Evolutionary conservation across 2,888 invertebrate genomes (phyloP).

Genomic region (Lepidochitona cinerea): DNA sequence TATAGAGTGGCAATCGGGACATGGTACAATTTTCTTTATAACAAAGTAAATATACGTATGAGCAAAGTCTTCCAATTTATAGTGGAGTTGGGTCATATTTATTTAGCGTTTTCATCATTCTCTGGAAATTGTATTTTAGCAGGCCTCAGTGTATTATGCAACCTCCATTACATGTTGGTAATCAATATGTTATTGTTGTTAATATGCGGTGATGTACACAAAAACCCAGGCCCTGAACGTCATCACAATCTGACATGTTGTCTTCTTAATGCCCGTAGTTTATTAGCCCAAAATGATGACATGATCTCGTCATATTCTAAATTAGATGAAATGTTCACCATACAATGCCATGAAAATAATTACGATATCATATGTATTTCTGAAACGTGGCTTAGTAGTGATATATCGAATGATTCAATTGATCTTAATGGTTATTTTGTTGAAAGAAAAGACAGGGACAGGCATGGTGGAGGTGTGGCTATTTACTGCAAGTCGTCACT

Average conservation of each 20-base stretch:
- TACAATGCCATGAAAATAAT: background rate
- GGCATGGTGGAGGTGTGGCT: background rate
- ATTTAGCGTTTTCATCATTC: background rate
- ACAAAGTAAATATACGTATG: background rate
- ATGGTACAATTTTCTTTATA: background rate
- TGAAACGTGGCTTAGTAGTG: background rate
- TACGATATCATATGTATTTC: background rate
- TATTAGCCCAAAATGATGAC: background rate
- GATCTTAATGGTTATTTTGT: background rate
- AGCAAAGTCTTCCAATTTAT: background rate
- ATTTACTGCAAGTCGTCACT: background rate
- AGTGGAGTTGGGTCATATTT: background rate
- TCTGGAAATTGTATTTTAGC: background rate
- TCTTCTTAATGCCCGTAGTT: background rate
- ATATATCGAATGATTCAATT: background rate
- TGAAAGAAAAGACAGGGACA: background rate
- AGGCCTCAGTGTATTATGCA: background rate
- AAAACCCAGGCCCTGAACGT: background rate
- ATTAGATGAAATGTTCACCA: background rate
- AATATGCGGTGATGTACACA: background rate
- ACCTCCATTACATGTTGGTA: background rate
- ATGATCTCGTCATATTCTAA: background rate
- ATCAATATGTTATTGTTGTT: background rate
- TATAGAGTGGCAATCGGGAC: background rate
- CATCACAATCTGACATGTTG: background rate